Conservation (phyloP, 2,797 vertebrate genomes). For the Gallinago nigripennis region DNA sequence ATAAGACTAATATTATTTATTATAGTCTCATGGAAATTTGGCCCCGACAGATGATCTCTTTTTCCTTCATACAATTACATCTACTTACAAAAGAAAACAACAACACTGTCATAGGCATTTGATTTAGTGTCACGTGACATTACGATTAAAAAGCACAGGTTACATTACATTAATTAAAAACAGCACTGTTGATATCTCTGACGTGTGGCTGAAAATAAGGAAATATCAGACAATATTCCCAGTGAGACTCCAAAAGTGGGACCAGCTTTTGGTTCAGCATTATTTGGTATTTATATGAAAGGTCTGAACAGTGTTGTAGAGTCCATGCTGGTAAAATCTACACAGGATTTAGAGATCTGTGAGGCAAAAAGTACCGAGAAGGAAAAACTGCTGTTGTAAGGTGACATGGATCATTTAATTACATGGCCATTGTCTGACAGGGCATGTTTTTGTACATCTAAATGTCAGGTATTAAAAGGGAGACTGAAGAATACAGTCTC, state of each 20-base stretch:
- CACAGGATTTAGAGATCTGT: not conserved
- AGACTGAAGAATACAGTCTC: not conserved
- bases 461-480: not conserved
- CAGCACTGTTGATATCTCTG: not conserved
- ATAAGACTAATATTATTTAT: not conserved
- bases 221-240: not conserved
- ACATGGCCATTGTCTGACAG: not conserved
- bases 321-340: not conserved
- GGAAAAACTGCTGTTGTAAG: not conserved
- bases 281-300: not conserved
- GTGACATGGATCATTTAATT: not conserved
- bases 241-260: not conserved
- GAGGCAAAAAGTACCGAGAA: not conserved
- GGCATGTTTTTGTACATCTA: not conserved
- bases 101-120: not conserved
- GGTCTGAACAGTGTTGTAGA: fast-evolving
- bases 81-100: not conserved
- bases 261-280: not conserved
- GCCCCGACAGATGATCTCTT: not conserved
- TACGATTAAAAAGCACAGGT: not conserved
- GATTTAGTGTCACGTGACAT: not conserved
- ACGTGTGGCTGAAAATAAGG: not conserved
- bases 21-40: not conserved
- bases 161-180: not conserved
- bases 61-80: not conserved